Percentiles rank a stretch among this genome's conserved stretches.
Conservation (phyloP, 2,113 vertebrate species). For the Callithrix jacchus region DNA sequence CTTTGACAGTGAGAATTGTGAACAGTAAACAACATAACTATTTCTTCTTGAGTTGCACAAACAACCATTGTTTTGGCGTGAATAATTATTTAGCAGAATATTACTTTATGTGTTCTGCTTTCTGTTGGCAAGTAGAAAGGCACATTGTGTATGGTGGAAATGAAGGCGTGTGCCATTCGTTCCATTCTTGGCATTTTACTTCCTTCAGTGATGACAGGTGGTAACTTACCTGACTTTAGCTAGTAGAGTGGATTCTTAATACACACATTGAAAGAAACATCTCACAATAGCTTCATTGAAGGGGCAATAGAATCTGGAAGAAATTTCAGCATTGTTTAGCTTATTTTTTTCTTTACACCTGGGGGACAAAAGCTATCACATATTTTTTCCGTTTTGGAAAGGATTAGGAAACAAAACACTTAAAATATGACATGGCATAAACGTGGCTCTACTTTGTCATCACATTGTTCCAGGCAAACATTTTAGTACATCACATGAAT, state of each 20-base stretch:
- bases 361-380: not conserved
- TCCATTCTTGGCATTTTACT: not conserved
- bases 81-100: not conserved
- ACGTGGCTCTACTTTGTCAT: not conserved
- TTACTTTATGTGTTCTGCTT: not conserved
- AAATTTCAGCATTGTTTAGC: not conserved
- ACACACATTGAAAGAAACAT: not conserved
- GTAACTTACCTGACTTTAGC: not conserved
- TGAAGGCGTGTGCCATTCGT: not conserved
- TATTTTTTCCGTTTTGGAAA: not conserved
- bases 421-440: not conserved
- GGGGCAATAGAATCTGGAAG: not conserved
- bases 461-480: not conserved
- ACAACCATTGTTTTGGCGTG: not conserved
- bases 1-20: not conserved
- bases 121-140: not conserved
- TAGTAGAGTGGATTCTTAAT: not conserved
- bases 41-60: not conserved
- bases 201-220: not conserved
- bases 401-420: constrained; percentile 2
- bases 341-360: fast-evolving
- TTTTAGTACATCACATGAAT: not conserved
- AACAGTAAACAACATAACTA: not conserved
- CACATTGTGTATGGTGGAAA: not conserved
- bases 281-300: not conserved